Percentiles rank a stretch among this genome's conserved stretches.
These are phyloP conservation scores for Heliconius cydno DNA, from an alignment of 2,888 invertebrate genomes.

Conservation along the genomic window DNA sequence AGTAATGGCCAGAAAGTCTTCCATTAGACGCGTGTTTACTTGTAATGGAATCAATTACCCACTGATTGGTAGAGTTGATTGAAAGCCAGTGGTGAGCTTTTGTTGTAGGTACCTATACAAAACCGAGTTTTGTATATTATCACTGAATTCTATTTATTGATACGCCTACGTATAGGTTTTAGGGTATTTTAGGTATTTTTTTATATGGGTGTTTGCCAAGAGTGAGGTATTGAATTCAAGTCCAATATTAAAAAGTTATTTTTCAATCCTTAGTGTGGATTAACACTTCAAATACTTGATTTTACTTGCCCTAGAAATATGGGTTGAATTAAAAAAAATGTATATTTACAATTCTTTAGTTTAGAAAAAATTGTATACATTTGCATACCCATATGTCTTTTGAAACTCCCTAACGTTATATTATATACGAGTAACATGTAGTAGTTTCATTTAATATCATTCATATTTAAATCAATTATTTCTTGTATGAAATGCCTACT, in stretches of 20 bases:
- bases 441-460: too few relatives aligned
- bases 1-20: constrained; percentile 16
- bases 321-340: too few relatives aligned
- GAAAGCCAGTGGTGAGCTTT: constrained; percentile 34
- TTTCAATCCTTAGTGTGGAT: too few relatives aligned
- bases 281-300: too few relatives aligned
- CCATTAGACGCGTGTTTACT: constrained; percentile 27
- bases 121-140: constrained; percentile 4
- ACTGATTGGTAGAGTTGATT: constrained; percentile 42
- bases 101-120: background rate
- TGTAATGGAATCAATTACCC: constrained; percentile 40
- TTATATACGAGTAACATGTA: too few relatives aligned
- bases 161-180: background rate
- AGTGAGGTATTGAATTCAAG: too few relatives aligned
- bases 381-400: too few relatives aligned
- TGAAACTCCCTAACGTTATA: too few relatives aligned
- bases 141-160: background rate
- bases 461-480: too few relatives aligned
- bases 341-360: background rate
- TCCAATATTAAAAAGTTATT: too few relatives aligned
- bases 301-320: too few relatives aligned
- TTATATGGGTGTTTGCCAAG: background rate
- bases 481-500: too few relatives aligned
- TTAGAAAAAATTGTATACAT: background rate
- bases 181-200: background rate